Evolutionary conservation across 2,888 invertebrate genomes (phyloP).

Genomic region (Busseola fusca): DNA sequence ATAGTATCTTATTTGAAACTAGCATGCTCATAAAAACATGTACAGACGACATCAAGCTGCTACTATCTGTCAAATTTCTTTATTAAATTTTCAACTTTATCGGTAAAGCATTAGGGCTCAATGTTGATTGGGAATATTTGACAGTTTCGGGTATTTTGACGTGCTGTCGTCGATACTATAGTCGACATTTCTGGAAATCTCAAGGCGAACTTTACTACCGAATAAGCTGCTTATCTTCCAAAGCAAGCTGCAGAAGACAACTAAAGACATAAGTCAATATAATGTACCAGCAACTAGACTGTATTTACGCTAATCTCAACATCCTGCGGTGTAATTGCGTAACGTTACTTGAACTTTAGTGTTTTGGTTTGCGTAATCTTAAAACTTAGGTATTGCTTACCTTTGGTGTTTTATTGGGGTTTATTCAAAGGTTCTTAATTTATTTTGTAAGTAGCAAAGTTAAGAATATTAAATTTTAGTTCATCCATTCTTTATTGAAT

Average conservation of each 20-base stretch:
- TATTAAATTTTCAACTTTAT: too few species aligned
- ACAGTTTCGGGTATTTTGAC: too few species aligned
- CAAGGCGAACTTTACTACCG: conserved; percentile 22
- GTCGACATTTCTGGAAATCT: conserved; percentile 14
- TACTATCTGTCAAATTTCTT: too few species aligned
- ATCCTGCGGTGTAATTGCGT: conserved; percentile 41
- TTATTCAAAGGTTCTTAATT: conserved; percentile 17
- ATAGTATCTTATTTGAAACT: neutral
- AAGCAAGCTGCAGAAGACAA: conserved; percentile 54
- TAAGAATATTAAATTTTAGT: neutral
- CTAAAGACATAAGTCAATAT: conserved; percentile 57
- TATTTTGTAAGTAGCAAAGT: neutral
- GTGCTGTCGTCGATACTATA: too few species aligned
- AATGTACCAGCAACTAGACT: conserved; percentile 46
- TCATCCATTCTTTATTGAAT: neutral
- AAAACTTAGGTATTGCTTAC: conserved; percentile 35
- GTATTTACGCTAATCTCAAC: conserved; percentile 59
- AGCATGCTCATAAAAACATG: conserved; percentile 14
- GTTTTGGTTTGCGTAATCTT: conserved; percentile 33
- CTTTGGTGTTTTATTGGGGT: conserved; percentile 7
- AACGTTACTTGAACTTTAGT: conserved; percentile 34
- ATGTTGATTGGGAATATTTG: too few species aligned
- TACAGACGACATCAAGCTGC: too few species aligned
- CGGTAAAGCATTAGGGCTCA: too few species aligned
- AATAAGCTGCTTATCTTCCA: conserved; percentile 53